Percentiles rank a stretch among this genome's conserved stretches.
Evolutionary conservation across 64 coral and sea anemone genomes (phyloP).

Genomic region (Acropora tenuis): DNA sequence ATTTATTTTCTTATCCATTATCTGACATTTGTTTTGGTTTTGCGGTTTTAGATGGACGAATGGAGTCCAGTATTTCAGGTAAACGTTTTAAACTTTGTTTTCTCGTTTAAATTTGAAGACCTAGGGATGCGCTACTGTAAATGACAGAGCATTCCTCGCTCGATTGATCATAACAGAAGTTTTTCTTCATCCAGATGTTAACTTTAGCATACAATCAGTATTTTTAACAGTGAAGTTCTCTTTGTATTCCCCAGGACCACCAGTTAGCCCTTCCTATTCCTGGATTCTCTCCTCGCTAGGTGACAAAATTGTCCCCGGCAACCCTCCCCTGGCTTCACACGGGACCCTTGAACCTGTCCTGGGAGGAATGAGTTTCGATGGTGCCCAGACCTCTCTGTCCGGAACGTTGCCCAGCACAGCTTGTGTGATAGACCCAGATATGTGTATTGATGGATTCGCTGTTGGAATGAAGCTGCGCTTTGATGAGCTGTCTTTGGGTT

Average conservation of each 20-base stretch:
- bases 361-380: conserved; percentile 74
- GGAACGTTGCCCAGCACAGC: conserved; percentile 35
- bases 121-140: too few species aligned
- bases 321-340: conserved; percentile 62
- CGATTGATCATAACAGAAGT: too few species aligned
- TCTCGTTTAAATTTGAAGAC: background rate
- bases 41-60: background rate
- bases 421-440: conserved; percentile 68
- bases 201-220: too few species aligned
- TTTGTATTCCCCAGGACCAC: conserved; percentile 57
- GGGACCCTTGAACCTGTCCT: conserved; percentile 24
- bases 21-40: background rate
- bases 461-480: conserved; percentile 73
- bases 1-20: background rate
- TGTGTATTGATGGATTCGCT: conserved; percentile 61
- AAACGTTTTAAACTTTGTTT: background rate
- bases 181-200: too few species aligned
- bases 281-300: conserved; percentile 53
- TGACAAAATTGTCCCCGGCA: conserved; percentile 54
- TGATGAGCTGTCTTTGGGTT: conserved; percentile 25
- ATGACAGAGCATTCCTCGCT: too few species aligned
- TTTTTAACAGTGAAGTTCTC: background rate
- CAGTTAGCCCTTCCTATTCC: conserved; percentile 56
- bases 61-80: conserved; percentile 53
- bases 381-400: conserved; percentile 50